These are phyloP conservation scores for Rhopilema esculentum DNA, from an alignment of 30 jellyfish, hydroid and myxozoan species.

Conservation along the genomic window DNA sequence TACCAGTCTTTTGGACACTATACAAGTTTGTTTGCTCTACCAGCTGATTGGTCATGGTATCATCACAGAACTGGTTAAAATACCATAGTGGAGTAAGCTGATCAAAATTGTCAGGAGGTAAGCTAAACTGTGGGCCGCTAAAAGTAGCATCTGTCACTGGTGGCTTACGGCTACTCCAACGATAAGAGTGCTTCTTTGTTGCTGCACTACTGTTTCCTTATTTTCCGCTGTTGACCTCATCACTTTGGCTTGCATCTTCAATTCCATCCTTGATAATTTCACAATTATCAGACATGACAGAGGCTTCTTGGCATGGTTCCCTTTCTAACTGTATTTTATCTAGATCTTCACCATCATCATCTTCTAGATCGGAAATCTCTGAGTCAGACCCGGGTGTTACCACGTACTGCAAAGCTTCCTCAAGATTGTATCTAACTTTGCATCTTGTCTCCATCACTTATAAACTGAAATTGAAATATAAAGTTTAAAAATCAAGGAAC, in stretches of 20 bases:
- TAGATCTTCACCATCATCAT: constrained; percentile 25
- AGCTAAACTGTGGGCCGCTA: constrained; percentile 28
- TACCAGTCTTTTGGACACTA: constrained; percentile 56
- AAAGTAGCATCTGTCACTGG: constrained; percentile 21
- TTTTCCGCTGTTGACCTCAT: constrained; percentile 3
- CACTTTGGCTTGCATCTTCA: constrained; percentile 4
- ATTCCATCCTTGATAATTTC: neutral
- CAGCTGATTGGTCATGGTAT: constrained; percentile 30
- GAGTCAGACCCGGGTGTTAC: constrained; percentile 24
- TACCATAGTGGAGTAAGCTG: constrained; percentile 14
- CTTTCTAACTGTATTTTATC: neutral
- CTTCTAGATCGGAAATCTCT: constrained; percentile 22
- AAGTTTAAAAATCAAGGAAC: neutral
- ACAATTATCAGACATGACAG: neutral
- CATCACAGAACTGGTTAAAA: constrained; percentile 5
- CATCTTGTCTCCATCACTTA: constrained; percentile 11
- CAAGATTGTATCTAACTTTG: constrained; percentile 5
- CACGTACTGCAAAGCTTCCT: constrained; percentile 3
- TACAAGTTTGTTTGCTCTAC: constrained; percentile 59
- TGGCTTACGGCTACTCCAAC: constrained; percentile 48
- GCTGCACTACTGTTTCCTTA: neutral
- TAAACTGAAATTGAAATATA: neutral
- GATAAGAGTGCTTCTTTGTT: constrained; percentile 2
- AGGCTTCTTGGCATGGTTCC: neutral
- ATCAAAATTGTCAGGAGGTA: constrained; percentile 7